Base-by-base conservation (phyloP, 1,140 invertebrate species). In the Himalopsyche phryganea region DNA sequence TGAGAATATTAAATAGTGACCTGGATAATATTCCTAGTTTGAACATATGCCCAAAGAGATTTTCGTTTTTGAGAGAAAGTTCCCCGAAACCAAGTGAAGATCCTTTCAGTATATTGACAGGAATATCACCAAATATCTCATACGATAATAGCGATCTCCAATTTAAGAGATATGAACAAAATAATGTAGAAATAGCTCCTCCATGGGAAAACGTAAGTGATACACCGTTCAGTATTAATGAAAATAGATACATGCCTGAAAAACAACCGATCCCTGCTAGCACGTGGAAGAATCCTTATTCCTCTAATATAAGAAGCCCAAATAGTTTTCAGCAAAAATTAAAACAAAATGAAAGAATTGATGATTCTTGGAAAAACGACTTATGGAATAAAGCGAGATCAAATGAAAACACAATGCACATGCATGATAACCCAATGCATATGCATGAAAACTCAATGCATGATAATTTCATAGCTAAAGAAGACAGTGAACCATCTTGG, bases 1-100 rank as follows among this genome's bases (percentile, higher is more conserved):
- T 64, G 2, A 64, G 60, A 60, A 58, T 44, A n/a, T 40, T 64
- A 6, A 63, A 49, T 13, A 46, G 44, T 38, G 63, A 61, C 48
- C 38, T 65, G 7, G 63, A 65, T 32, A 61, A 46, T 41, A 19
- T 65, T 28, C 63, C 63, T 9, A 58, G 51, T 55, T 48, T 65
- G 35, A 54, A 60, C 55, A 32, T 65, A 10, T 61, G 58, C 41
- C 35, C 63, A 19, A 65, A 65, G 49, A 28, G 63, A 17, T 65
- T 65, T 33, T 65, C 63, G 45, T 65, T 65, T 56, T 55, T 65
- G 17, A 32, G 50, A 6, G 63, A 65, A 14, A 47, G 48, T 52
- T 42, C 58, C 2, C 9, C 28, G 7, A 44, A n/a, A 28, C 17
- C 35, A 44, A 52, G 56, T 38, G 54, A 64, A 13, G 62, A 64